Base-by-base conservation (phyloP, 2,797 vertebrate species). In the Pseudochromis fuscus region DNA sequence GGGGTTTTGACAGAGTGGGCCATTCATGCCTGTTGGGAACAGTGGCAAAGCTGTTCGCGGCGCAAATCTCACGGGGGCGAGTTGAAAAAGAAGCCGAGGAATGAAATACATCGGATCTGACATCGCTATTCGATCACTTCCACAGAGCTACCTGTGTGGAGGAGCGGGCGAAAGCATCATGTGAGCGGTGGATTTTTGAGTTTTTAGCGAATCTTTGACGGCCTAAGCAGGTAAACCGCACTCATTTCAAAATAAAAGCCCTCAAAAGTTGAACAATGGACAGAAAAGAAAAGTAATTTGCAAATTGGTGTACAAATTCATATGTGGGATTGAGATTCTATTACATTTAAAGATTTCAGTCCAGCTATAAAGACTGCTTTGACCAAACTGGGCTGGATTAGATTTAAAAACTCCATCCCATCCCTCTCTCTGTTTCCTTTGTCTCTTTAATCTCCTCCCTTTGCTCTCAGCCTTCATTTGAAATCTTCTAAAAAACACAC, bases 21-120 rank as follows among this genome's bases (percentile, higher is more conserved):
- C 85, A 90, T 89, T 92, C 91, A 91, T 93, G 72, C 81, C 82
- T 72, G 74, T 67, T 77, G 84, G 87, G 90, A 91, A 91, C 93
- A 92, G 82, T 86, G 77, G 90, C 76, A 31, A 81, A 89, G 79
- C 87, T 92, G 90, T 90, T 92, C 82, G 5, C 12, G 0, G 68
- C 25, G 21, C 18, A 73, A 70, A 77, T 84, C 86, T 81, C 86
- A 60, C 72, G 57, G 52, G 74, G 60, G 71, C 52, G 79, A 46
- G 38, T 2, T 66, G 78, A 76, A 80, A 85, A 83, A 35, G 79
- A 66, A 79, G 62, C 72, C 1, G 51, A 50, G 64, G 77, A 72
- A 69, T 82, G 67, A 79, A 88, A 77, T 63, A 33, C 75, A 82
- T 84, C 42, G 8, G 74, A 85, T 12, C 62, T 77, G 85, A 80